These are phyloP conservation scores for Natrix natrix DNA, from an alignment of 2,797 vertebrate species.

Conservation along the genomic window DNA sequence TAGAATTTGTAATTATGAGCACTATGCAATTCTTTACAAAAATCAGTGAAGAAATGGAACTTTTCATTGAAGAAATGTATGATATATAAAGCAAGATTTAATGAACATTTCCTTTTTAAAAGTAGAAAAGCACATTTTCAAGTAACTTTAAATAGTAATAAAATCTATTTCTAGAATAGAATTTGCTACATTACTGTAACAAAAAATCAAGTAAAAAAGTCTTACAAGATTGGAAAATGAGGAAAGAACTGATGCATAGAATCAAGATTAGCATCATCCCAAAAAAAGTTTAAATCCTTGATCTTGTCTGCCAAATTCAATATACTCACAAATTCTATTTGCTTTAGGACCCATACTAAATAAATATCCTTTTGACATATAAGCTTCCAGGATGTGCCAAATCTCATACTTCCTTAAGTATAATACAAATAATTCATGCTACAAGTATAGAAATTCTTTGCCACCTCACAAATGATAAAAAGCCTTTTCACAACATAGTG, in stretches of 20 bases:
- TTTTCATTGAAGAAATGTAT: not conserved
- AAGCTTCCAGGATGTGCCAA: constrained; percentile 48
- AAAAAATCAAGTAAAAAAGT: not conserved
- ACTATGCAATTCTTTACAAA: not conserved
- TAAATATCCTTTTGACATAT: constrained; percentile 45
- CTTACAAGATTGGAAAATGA: not conserved
- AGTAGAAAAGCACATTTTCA: constrained; percentile 44
- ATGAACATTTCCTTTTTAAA: constrained; percentile 21
- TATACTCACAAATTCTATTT: constrained; percentile 51
- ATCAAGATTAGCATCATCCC: not conserved
- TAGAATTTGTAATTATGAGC: not conserved
- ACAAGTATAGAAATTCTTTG: constrained; percentile 11
- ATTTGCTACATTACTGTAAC: constrained; percentile 30
- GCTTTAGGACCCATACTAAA: constrained; percentile 59
- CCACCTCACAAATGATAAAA: not conserved
- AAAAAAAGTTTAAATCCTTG: constrained; percentile 40
- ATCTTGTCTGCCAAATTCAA: constrained; percentile 52
- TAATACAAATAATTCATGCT: constrained; percentile 9
- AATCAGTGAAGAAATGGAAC: not conserved
- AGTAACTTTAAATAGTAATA: constrained; percentile 20
- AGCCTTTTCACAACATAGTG: not conserved
- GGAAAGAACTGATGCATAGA: not conserved
- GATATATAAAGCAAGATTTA: not conserved
- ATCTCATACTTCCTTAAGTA: constrained; percentile 15
- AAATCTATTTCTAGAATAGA: constrained; percentile 51